Conservation (phyloP, 2,797 vertebrate genomes). For the Arnoldichthys spilopterus region DNA sequence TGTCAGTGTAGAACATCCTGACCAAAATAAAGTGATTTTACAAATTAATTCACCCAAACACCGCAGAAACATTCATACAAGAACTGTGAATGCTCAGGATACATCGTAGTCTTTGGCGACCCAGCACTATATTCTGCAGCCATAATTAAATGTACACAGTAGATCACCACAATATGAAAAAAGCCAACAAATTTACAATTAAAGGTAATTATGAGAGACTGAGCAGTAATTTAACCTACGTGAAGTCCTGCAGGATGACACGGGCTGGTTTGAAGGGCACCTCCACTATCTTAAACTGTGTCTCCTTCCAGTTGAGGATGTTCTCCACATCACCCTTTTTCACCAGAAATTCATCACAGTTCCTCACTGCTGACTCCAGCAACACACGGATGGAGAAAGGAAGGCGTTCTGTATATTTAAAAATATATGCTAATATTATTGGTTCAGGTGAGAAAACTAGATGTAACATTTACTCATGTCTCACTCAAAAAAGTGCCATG, state of each 20-base stretch:
- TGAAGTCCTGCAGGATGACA: slow-evolving; percentile 97
- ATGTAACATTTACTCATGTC: neutral
- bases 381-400: slow-evolving; percentile 94
- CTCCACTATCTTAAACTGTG: slow-evolving; percentile 88
- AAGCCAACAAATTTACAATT: neutral
- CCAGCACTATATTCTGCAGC: neutral
- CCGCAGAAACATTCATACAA: too few relatives aligned
- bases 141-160: neutral
- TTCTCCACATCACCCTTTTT: slow-evolving; percentile 90
- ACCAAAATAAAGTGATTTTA: too few relatives aligned
- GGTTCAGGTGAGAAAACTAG: too few relatives aligned
- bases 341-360: slow-evolving; percentile 94
- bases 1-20: too few relatives aligned
- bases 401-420: slow-evolving; percentile 75
- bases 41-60: too few relatives aligned
- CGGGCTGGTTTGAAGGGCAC: slow-evolving; percentile 94
- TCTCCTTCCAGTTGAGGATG: slow-evolving; percentile 91
- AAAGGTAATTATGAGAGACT: neutral
- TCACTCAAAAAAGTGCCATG: neutral
- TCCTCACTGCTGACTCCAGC: slow-evolving; percentile 91
- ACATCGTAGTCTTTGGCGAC: too few relatives aligned
- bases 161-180: too few relatives aligned
- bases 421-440: neutral
- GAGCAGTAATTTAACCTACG: slow-evolving; percentile 77
- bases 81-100: too few relatives aligned